Conservation (phyloP, 2,113 vertebrate genomes). For the Carassius carassius region DNA sequence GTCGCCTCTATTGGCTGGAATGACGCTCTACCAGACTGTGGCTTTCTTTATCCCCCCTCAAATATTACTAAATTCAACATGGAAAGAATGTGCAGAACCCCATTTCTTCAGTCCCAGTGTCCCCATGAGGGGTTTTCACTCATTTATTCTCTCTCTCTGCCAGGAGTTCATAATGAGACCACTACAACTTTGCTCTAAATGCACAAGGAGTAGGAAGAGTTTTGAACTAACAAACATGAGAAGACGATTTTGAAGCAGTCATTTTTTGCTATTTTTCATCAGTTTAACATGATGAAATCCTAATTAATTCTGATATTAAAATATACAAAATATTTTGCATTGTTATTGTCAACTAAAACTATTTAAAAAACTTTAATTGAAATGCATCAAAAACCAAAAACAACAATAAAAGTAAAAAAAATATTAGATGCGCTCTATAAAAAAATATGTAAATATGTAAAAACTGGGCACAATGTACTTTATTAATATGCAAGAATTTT, state of each 20-base stretch:
- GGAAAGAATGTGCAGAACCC: constrained; percentile 76
- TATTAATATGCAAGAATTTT: no score
- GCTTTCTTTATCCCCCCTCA: constrained; percentile 62
- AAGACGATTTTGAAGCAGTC: neutral
- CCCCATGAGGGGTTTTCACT: constrained; percentile 45
- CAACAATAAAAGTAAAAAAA: no score
- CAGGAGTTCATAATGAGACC: constrained; percentile 30
- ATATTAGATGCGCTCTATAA: no score
- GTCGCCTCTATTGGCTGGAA: constrained; percentile 59
- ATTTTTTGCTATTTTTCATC: neutral
- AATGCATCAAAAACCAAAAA: no score
- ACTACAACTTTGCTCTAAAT: neutral
- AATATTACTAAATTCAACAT: constrained; percentile 72
- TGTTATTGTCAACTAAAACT: no score
- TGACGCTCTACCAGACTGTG: constrained; percentile 70
- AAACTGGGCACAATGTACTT: no score
- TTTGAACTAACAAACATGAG: neutral
- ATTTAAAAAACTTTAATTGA: no score
- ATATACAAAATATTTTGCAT: no score
- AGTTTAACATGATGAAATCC: neutral
- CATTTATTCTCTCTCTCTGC: constrained; percentile 22
- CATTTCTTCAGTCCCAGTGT: constrained; percentile 56
- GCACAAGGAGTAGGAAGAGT: neutral
- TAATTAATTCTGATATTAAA: neutral
- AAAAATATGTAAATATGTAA: no score